Conservation (phyloP, 2,113 vertebrate genomes). For the Pycnonotus jocosus region DNA sequence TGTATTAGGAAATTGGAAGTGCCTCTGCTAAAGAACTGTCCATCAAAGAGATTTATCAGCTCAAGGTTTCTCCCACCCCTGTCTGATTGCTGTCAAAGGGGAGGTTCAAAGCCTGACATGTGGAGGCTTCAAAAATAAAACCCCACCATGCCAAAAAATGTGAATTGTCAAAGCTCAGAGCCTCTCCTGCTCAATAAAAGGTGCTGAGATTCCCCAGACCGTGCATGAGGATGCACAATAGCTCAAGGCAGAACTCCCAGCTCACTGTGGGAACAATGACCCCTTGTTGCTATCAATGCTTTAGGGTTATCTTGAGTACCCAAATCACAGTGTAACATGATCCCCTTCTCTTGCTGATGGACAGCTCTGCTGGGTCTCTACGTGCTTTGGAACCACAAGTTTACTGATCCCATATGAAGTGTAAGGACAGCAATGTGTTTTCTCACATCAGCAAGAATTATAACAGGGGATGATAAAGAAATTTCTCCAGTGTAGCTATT, state of each 20-base stretch:
- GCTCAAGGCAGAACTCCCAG: conserved; percentile 27
- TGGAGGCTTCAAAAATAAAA: not conserved
- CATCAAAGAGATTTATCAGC: conserved; percentile 17
- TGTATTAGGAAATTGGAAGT: not conserved
- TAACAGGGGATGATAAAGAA: not conserved
- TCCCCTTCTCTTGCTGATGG: not conserved
- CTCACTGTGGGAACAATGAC: not conserved
- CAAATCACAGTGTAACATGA: not conserved
- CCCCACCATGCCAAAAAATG: not conserved
- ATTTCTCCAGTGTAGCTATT: not conserved
- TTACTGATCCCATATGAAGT: not conserved
- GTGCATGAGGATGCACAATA: not conserved
- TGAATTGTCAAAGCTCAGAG: not conserved
- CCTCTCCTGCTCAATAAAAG: not conserved
- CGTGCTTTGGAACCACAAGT: not conserved
- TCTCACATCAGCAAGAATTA: not conserved
- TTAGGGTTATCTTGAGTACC: conserved; percentile 13
- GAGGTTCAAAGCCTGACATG: not conserved
- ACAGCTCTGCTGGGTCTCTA: not conserved
- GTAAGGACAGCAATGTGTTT: not conserved
- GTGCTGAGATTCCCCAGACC: not conserved
- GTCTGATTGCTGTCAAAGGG: conserved; percentile 26
- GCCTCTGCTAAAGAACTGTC: not conserved
- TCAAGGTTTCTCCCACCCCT: not conserved
- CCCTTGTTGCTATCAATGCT: not conserved